Evolutionary conservation across 2,888 invertebrate genomes (phyloP), one percentile per base, ranked within the genome.

Genomic region (Parnassius orleans): DNA sequence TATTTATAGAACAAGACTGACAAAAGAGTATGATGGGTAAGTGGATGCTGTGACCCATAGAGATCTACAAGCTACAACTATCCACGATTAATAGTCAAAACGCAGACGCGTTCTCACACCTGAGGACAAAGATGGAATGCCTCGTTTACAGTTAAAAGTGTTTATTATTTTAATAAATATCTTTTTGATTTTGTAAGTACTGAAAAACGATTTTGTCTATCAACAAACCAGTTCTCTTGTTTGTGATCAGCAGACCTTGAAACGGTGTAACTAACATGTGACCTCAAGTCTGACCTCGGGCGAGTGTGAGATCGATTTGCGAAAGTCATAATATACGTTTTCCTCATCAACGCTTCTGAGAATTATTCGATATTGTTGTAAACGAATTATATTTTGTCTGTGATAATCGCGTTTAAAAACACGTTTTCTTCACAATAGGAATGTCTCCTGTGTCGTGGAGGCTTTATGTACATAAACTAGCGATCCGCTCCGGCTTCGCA

Each of bases 251-350:
- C 9, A 9, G 53, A 41, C 53, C 53, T 42, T 53, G 53, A 53
- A 9, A 14, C n/a, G 7, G n/a, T 53, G 33, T 33, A 33, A 33
- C 33, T 33, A 33, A 33, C 42, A 50, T 14, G 3, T 41, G 53
- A 53, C 53, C 53, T 53, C 14, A 10, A 9, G 41, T 53, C 41
- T 12, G 42, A 53, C 53, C 53, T 53, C 53, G 41, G n/a, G 9
- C 11, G 53, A 51, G 10, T 10, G 24, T 19, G 19, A 11, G 46
- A 11, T n/a, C 46, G 46, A 46, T 11, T 12, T 46, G 11, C 11
- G 9, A 46, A 46, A 46, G 10, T n/a, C 10, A 46, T 46, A 12
- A 46, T 11, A 10, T 10, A 50, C 19, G 11, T 50, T 50, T 19
- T 19, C 15, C 19, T 50, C 10, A 19, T 19, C 10, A 9, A 19